Evolutionary conservation across 2,113 vertebrate genomes (phyloP).

Genomic region (Chionis minor): DNA sequence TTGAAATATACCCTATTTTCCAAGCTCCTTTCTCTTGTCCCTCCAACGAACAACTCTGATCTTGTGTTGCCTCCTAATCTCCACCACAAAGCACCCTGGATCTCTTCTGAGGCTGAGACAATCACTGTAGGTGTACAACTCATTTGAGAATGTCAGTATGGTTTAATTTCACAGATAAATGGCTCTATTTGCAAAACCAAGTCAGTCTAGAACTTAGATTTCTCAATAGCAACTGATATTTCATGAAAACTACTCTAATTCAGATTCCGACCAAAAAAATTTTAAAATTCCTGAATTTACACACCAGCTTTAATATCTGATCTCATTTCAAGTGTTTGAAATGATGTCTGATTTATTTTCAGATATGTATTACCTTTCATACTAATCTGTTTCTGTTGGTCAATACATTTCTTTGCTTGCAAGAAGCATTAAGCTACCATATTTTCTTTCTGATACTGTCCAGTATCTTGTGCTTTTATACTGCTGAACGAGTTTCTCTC

Average conservation of each 20-base stretch:
- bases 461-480: not conserved
- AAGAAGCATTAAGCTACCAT: not conserved
- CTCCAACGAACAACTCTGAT: not conserved
- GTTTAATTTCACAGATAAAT: not conserved
- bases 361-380: not conserved
- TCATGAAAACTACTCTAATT: not conserved
- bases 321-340: not conserved
- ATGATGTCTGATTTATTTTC: not conserved
- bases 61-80: not conserved
- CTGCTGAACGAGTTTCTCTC: fast-evolving
- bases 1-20: not conserved
- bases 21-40: not conserved
- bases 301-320: not conserved
- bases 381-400: not conserved
- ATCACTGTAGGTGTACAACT: not conserved
- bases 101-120: not conserved
- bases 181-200: not conserved
- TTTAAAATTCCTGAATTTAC: not conserved
- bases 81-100: not conserved
- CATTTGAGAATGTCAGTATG: not conserved
- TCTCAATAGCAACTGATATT: not conserved
- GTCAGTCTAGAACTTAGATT: not conserved
- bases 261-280: not conserved
- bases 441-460: not conserved
- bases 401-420: not conserved